Evolutionary conservation across 1,140 invertebrate genomes (phyloP).

Genomic region (Triops longicaudatus): DNA sequence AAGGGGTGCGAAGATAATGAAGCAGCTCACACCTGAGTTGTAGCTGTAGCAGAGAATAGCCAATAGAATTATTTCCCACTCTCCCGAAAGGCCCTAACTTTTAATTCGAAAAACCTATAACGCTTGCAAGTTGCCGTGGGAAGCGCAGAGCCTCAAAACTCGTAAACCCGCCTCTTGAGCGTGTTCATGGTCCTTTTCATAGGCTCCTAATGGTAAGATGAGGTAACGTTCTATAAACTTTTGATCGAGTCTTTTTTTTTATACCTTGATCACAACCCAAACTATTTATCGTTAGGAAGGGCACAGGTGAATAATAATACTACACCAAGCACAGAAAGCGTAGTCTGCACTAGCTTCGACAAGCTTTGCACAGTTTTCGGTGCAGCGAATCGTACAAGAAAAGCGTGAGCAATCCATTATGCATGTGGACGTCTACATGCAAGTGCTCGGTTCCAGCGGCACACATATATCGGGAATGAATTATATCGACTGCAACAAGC

Average conservation of each 20-base stretch:
- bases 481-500: constrained; percentile 11
- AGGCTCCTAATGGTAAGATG: too few species aligned
- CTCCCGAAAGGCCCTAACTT: not conserved
- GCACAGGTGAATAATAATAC: constrained; percentile 2
- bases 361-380: not conserved
- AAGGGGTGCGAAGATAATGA: constrained; percentile 7
- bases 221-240: too few species aligned
- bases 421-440: not conserved
- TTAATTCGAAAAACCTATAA: constrained; percentile 2
- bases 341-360: not conserved
- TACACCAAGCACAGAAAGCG: not conserved
- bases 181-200: not conserved
- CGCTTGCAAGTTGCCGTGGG: not conserved
- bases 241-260: too few species aligned
- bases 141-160: not conserved
- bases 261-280: not conserved
- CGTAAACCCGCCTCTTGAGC: not conserved
- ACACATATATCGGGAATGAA: constrained; percentile 1
- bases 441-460: not conserved
- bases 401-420: not conserved
- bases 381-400: not conserved
- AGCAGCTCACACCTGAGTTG: not conserved
- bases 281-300: not conserved
- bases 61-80: constrained; percentile 7
- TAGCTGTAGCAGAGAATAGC: not conserved